These are phyloP conservation scores for Calyptomena viridis DNA, from an alignment of 2,113 vertebrate species.

Conservation along the genomic window DNA sequence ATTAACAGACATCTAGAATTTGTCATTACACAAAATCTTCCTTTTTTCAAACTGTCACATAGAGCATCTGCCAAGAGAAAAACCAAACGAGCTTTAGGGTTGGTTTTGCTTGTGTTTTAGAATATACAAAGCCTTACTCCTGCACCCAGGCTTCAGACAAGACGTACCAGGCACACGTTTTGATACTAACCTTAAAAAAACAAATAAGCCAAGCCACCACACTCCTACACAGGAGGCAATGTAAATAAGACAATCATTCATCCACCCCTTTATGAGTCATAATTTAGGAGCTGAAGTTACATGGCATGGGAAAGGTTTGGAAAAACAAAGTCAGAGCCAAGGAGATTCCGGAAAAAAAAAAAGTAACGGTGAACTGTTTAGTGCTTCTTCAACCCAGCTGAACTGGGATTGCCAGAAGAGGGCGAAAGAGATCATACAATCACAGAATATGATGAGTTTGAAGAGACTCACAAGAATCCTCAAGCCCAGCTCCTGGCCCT, in stretches of 20 bases:
- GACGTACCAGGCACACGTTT: neutral
- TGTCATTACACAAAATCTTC: neutral
- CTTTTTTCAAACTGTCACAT: neutral
- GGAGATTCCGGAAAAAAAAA: neutral
- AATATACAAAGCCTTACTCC: neutral
- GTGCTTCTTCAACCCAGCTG: neutral
- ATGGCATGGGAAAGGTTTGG: neutral
- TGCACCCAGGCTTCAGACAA: neutral
- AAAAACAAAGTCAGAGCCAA: neutral
- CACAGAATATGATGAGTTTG: neutral
- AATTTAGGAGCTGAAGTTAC: neutral
- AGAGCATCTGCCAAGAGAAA: neutral
- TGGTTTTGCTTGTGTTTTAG: neutral
- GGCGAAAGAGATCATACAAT: neutral
- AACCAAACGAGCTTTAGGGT: neutral
- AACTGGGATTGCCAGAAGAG: neutral
- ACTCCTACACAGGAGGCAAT: neutral
- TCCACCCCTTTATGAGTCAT: neutral
- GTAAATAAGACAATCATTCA: neutral
- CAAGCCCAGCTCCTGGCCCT: neutral
- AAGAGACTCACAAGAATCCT: neutral
- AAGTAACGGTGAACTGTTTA: accelerated
- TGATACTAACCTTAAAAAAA: neutral
- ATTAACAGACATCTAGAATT: neutral
- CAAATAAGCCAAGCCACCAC: neutral